These are phyloP conservation scores for Trinorchestia longiramus DNA, from an alignment of 1,140 invertebrate genomes.

Conservation along the genomic window DNA sequence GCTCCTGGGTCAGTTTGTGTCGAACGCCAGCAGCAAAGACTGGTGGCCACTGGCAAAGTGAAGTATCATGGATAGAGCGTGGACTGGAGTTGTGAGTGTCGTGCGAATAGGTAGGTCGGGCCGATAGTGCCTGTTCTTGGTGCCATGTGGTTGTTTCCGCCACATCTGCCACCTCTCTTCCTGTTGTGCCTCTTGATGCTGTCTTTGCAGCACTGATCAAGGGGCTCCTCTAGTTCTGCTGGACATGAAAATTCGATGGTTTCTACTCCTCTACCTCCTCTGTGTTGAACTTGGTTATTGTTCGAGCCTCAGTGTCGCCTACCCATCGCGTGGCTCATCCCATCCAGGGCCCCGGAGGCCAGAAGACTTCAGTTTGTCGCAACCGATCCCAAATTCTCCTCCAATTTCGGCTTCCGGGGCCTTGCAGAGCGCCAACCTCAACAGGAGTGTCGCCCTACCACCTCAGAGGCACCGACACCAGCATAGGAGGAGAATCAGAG, in stretches of 20 bases:
- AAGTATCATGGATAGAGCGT: conserved; percentile 29
- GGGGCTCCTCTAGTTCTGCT: conserved; percentile 32
- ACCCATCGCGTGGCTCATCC: conserved; percentile 1
- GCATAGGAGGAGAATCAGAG: background rate
- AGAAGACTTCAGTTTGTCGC: conserved; percentile 20
- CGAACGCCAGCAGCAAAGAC: conserved; percentile 45
- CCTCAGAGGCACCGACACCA: conserved; percentile 1
- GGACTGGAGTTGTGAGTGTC: conserved; percentile 34
- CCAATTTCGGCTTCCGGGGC: conserved; percentile 50
- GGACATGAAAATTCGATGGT: conserved; percentile 30
- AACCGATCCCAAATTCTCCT: background rate
- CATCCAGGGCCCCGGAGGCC: conserved; percentile 35
- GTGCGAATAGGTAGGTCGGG: conserved; percentile 30
- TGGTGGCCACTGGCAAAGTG: conserved; percentile 39
- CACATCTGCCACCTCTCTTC: conserved; percentile 26
- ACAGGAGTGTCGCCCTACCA: background rate
- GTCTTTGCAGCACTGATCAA: conserved; percentile 42
- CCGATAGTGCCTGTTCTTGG: conserved; percentile 1
- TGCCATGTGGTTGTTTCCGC: conserved; percentile 25
- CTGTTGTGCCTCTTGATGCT: conserved; percentile 44
- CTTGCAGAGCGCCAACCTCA: conserved; percentile 31
- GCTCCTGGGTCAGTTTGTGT: conserved; percentile 38
- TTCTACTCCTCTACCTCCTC: background rate
- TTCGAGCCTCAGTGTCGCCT: background rate
- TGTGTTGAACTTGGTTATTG: background rate